Base-by-base conservation (phyloP, 1,140 invertebrate species). In the Sycophaga agraensis region DNA sequence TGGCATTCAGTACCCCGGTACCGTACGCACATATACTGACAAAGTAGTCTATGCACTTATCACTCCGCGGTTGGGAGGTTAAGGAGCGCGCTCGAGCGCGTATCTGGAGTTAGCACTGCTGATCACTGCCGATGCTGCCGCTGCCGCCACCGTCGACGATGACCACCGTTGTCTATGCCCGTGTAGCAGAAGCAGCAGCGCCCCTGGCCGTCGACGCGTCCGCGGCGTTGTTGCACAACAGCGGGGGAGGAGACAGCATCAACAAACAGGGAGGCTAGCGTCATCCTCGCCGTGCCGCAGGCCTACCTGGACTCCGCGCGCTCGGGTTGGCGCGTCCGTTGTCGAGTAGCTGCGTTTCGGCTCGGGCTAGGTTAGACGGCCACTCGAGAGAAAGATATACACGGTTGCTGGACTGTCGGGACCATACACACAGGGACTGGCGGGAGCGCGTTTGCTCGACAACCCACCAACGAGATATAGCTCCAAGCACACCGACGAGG, bases 161-260 rank as follows among this genome's bases (percentile, higher is more conserved):
- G 37, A 39, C 17, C n/a, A 16, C 37, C 37, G 37, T 7, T 42
- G 42, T 24, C 42, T 22, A 45, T 42, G 19, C 9, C 17, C 21
- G 21, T 14, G 19, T 22, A 45, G 42, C 42, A 24, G 42, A 45
- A 19, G 24, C 45, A 48, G 45, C 45, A 31, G 45, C 45, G 24
- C 45, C 28, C 14, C 45, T 45, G 17, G 14, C 24, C 19, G 11
- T 12, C 9, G 43, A 24, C 24, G 45, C 45, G 17, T 4, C 21
- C 24, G 45, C 14, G 11, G 45, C 45, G 14, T n/a, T n/a, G 45
- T 48, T 48, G 45, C 45, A 48, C 24, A 48, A 48, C 45, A 31
- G 24, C n/a, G 26, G 43, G 21, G 17, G 21, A 9, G 43, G 11
- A 22, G 4, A 14, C 24, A 28, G 37, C 14, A 39, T 39, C 37